These are phyloP conservation scores for Leptobrachium ailaonicum DNA, from an alignment of 2,113 vertebrate species.

Conservation along the genomic window DNA sequence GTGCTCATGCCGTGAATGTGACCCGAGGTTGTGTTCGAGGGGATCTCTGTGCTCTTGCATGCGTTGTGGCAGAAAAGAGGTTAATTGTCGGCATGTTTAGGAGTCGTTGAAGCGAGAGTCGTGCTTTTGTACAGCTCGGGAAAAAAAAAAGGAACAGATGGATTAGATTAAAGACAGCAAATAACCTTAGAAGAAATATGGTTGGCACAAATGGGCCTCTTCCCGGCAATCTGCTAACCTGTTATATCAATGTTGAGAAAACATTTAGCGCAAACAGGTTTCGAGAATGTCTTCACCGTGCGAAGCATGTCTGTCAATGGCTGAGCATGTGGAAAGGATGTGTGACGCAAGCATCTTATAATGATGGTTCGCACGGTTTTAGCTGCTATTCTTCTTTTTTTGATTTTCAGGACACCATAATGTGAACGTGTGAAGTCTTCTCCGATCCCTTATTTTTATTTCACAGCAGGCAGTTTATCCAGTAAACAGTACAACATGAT, in stretches of 20 bases:
- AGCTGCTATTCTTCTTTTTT: neutral
- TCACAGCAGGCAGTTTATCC: no score
- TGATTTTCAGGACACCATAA: neutral
- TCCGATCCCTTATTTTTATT: no score
- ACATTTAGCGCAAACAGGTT: neutral
- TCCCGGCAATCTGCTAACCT: neutral
- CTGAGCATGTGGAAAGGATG: constrained; percentile 25
- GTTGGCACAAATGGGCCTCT: constrained; percentile 48
- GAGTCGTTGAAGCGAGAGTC: constrained; percentile 28
- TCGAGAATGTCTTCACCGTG: constrained; percentile 7
- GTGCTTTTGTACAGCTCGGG: constrained; percentile 33
- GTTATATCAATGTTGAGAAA: constrained; percentile 27
- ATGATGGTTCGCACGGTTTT: neutral
- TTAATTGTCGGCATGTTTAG: constrained; percentile 30
- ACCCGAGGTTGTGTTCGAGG: constrained; percentile 19
- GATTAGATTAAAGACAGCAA: constrained; percentile 41
- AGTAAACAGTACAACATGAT: no score
- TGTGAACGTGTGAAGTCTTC: neutral
- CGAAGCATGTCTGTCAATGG: neutral
- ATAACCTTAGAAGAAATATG: constrained; percentile 40
- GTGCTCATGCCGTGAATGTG: constrained; percentile 23
- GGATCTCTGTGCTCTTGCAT: neutral
- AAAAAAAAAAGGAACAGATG: constrained; percentile 24
- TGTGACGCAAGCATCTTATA: neutral
- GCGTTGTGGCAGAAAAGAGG: constrained; percentile 22